phyloP scores from a whole-genome alignment of 2,797 vertebrate species.

The Cephalopachus bancanus region DNA sequence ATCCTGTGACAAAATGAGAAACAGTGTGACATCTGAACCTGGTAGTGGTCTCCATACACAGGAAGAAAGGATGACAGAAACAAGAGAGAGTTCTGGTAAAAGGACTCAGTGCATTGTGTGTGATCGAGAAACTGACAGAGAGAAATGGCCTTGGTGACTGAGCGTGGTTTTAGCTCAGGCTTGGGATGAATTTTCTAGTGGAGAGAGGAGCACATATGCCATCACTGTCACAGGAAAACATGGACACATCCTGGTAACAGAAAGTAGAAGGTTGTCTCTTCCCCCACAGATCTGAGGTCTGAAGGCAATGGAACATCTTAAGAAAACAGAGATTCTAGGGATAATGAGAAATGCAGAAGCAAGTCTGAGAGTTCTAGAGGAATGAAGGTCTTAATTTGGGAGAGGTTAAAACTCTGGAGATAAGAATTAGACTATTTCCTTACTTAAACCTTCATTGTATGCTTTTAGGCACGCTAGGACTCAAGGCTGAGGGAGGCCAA shows the following conservation, averaged over 20 bases:
- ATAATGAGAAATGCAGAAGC: not conserved
- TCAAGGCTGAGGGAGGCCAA: not conserved
- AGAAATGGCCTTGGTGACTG: not conserved
- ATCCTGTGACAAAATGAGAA: not conserved
- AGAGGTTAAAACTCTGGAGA: not conserved
- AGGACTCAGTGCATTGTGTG: constrained; percentile 25
- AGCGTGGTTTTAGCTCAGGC: not conserved
- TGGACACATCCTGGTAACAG: not conserved
- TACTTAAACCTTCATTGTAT: constrained; percentile 13
- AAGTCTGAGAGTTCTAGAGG: not conserved
- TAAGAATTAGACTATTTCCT: not conserved
- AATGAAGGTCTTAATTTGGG: not conserved
- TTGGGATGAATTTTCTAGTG: constrained; percentile 42
- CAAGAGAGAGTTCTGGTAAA: not conserved
- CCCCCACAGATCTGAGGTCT: not conserved
- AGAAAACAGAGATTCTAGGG: not conserved
- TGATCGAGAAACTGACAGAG: not conserved
- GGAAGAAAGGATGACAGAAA: not conserved
- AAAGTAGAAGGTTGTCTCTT: constrained; percentile 16
- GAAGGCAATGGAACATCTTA: not conserved
- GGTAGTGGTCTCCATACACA: not conserved
- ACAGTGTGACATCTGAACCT: not conserved
- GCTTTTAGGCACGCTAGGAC: not conserved
- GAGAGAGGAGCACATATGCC: not conserved
- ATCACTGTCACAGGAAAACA: not conserved